Evolutionary conservation across 2,888 invertebrate genomes (phyloP).

Genomic region (Chymomyza fuscimana): DNA sequence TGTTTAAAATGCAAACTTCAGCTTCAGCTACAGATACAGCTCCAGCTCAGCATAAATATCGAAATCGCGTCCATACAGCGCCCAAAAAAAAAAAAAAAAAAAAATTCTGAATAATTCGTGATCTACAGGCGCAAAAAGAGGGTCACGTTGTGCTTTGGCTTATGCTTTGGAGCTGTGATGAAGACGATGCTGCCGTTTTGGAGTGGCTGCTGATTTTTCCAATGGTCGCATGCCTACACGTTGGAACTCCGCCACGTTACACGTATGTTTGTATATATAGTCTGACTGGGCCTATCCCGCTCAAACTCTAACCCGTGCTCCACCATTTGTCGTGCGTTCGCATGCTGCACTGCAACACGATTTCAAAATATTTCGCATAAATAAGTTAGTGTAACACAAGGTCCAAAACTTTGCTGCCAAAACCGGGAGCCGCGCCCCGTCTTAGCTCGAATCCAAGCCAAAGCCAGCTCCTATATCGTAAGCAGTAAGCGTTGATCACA

Average conservation of each 20-base stretch:
- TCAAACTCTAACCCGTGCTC: slow-evolving; percentile 19
- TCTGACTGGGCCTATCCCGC: slow-evolving; percentile 33
- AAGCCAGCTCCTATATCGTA: neutral
- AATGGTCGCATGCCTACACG: slow-evolving; percentile 38
- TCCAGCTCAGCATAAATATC: slow-evolving; percentile 45
- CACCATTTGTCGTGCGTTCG: slow-evolving; percentile 35
- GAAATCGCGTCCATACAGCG: slow-evolving; percentile 46
- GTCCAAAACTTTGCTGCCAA: slow-evolving; percentile 20
- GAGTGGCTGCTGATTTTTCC: slow-evolving; percentile 46
- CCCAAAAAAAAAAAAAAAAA: slow-evolving; percentile 25
- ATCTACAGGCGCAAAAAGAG: slow-evolving; percentile 78
- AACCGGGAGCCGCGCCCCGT: slow-evolving; percentile 12
- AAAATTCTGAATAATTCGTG: slow-evolving; percentile 77
- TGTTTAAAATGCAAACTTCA: slow-evolving; percentile 57
- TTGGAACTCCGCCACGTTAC: slow-evolving; percentile 31
- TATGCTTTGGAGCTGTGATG: slow-evolving; percentile 7
- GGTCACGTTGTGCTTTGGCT: slow-evolving; percentile 73
- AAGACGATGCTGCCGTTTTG: slow-evolving; percentile 2
- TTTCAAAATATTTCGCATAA: slow-evolving; percentile 77
- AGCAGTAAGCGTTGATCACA: slow-evolving; percentile 73
- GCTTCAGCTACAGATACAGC: neutral
- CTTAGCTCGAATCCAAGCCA: neutral
- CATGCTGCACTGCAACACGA: slow-evolving; percentile 74
- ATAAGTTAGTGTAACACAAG: slow-evolving; percentile 79
- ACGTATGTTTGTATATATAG: slow-evolving; percentile 45